Evolutionary conservation across 2,888 invertebrate genomes (phyloP), one percentile per base, ranked within the genome.

Genomic region (Megaustenia siamemsis): DNA sequence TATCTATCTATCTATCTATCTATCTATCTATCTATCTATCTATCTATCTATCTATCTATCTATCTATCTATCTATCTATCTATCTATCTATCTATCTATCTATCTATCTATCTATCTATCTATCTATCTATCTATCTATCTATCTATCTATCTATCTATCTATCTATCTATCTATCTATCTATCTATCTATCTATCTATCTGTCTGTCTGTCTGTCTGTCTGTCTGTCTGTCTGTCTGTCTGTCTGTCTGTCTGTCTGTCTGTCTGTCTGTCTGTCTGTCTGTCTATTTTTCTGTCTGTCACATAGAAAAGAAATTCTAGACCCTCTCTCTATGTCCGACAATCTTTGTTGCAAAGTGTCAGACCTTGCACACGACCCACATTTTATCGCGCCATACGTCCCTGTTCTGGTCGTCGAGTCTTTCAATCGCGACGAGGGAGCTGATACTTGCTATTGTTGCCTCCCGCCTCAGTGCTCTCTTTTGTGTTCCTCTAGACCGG

Each of bases 201-300:
- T 68, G 38, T 68, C 68, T 68, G 68, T 68, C 68, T 68, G 38
- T 68, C 68, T 68, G 38, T 68, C 68, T 68, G 38, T 68, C 68
- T 68, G 38, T 68, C 68, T 68, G 38, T 68, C 68, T 68, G 38
- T 68, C 68, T 68, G 38, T 68, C 68, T 68, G 38, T 68, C 68
- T 68, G 38, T 68, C 68, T 68, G 38, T 68, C 68, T 68, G 38
- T 68, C 68, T 68, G 38, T 68, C 38, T 68, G 38, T 68, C 68
- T 68, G 38, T 68, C 68, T 68, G 38, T 68, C 68, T 68, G 38
- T 68, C 68, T 68, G 38, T 68, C 68, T 68, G 38, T 68, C 68
- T 68, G 68, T 38, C 68, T 68, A 38, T 38, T 18, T 68, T 1
- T 68, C 68, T 68, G 68, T 38, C 68, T 68, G 68, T 38, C 68